These are phyloP conservation scores for Emberiza fucata DNA, from an alignment of 2,113 vertebrate genomes.

Conservation along the genomic window DNA sequence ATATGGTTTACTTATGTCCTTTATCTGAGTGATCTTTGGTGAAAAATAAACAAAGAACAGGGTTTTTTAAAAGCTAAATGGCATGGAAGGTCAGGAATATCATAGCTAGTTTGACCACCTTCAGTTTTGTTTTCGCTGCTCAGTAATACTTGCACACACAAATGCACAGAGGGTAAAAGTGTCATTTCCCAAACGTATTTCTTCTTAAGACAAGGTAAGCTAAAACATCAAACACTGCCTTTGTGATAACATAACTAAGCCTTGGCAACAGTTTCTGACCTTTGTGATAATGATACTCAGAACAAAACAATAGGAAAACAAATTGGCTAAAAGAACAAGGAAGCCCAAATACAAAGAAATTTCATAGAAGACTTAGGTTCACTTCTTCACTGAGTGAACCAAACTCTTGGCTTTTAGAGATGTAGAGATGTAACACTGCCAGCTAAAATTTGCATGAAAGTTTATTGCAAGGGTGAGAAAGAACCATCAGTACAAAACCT, in stretches of 20 bases:
- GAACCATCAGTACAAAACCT: not conserved
- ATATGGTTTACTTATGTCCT: not conserved
- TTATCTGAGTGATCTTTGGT: not conserved
- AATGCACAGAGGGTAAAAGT: not conserved
- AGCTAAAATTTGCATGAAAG: conserved; percentile 20
- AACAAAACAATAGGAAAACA: not conserved
- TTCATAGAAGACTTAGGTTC: conserved; percentile 7
- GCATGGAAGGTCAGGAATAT: not conserved
- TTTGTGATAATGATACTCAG: not conserved
- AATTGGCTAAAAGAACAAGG: not conserved
- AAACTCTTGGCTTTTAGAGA: not conserved
- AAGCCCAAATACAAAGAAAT: not conserved
- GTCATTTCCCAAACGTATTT: not conserved
- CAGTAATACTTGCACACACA: not conserved
- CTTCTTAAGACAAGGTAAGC: not conserved
- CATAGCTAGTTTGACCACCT: not conserved
- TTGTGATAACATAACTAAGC: not conserved
- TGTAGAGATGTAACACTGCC: not conserved
- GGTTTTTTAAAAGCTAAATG: not conserved
- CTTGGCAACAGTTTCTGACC: not conserved
- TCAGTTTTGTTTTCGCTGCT: not conserved
- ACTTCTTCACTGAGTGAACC: not conserved
- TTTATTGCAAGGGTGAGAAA: not conserved
- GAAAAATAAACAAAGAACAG: not conserved
- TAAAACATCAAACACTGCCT: not conserved